Percentiles rank a stretch among this genome's conserved stretches.
Conservation (phyloP, 1,140 invertebrate genomes). For the Metaphire vulgaris region DNA sequence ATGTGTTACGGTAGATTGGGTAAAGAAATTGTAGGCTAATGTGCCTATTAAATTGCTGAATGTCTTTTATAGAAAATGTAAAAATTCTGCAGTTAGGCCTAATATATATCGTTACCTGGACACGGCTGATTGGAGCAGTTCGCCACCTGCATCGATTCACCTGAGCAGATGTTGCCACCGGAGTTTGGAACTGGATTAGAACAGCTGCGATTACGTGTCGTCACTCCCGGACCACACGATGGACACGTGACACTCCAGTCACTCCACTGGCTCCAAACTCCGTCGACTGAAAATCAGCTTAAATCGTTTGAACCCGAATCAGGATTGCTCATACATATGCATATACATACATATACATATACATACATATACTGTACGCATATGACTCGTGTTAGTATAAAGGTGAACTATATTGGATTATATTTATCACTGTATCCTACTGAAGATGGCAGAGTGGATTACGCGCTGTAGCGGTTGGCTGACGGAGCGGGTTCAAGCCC, state of each 20-base stretch:
- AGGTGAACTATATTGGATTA: no score
- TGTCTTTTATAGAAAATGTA: no score
- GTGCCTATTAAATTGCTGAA: no score
- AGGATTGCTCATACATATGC: neutral
- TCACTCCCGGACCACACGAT: conserved; percentile 46
- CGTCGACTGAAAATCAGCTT: conserved; percentile 37
- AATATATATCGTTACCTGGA: conserved; percentile 39
- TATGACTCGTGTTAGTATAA: no score
- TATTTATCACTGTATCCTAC: no score
- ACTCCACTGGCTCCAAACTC: conserved; percentile 59
- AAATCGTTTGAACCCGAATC: neutral
- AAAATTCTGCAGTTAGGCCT: no score
- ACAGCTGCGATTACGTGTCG: conserved; percentile 40
- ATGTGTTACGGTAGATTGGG: no score
- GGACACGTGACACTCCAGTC: conserved; percentile 46
- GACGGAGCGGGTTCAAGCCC: no score
- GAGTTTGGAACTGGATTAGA: conserved; percentile 42
- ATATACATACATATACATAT: neutral
- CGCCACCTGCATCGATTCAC: conserved; percentile 35
- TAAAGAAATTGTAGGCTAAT: no score
- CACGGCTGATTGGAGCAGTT: conserved; percentile 40
- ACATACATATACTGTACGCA: neutral
- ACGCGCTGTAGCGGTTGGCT: no score
- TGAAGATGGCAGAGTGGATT: no score
- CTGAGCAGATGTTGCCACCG: conserved; percentile 41